These are phyloP conservation scores for Himalopsyche tibetana DNA, from an alignment of 2,888 invertebrate species.

Conservation along the genomic window DNA sequence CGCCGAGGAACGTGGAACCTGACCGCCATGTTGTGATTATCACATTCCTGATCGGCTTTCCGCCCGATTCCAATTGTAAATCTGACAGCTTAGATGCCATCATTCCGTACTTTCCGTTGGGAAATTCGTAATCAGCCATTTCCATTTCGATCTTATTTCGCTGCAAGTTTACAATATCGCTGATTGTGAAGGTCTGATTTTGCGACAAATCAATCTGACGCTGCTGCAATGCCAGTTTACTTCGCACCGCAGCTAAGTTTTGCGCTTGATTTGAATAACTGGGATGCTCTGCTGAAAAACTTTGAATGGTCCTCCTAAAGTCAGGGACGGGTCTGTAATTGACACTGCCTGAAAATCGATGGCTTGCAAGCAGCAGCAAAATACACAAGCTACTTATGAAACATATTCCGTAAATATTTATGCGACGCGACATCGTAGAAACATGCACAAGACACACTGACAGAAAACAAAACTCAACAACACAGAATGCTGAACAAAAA, in stretches of 20 bases:
- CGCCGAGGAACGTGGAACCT: slow-evolving; percentile 93
- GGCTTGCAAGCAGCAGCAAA: slow-evolving; percentile 76
- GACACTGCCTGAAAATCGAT: slow-evolving; percentile 77
- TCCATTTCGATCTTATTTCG: slow-evolving; percentile 76
- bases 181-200: slow-evolving; percentile 71
- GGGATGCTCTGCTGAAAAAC: slow-evolving; percentile 49
- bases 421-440: slow-evolving; percentile 75
- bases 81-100: slow-evolving; percentile 79
- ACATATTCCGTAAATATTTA: slow-evolving; percentile 77
- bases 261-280: slow-evolving; percentile 34
- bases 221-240: slow-evolving; percentile 62
- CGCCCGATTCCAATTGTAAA: slow-evolving; percentile 80
- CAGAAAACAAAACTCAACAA: slow-evolving; percentile 22
- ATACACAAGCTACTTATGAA: slow-evolving; percentile 76
- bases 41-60: slow-evolving; percentile 83
- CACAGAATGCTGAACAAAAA: slow-evolving; percentile 34
- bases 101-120: slow-evolving; percentile 75
- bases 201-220: slow-evolving; percentile 60
- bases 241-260: slow-evolving; percentile 44
- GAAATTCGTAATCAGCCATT: slow-evolving; percentile 80
- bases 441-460: slow-evolving; percentile 29
- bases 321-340: slow-evolving; percentile 74
- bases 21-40: slow-evolving; percentile 94
- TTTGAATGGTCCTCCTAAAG: slow-evolving; percentile 72
- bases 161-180: slow-evolving; percentile 78